Evolutionary conservation across 2,888 invertebrate species (phyloP), one percentile per base, ranked within the genome.

Genomic region (Chymomyza fuscimana): DNA sequence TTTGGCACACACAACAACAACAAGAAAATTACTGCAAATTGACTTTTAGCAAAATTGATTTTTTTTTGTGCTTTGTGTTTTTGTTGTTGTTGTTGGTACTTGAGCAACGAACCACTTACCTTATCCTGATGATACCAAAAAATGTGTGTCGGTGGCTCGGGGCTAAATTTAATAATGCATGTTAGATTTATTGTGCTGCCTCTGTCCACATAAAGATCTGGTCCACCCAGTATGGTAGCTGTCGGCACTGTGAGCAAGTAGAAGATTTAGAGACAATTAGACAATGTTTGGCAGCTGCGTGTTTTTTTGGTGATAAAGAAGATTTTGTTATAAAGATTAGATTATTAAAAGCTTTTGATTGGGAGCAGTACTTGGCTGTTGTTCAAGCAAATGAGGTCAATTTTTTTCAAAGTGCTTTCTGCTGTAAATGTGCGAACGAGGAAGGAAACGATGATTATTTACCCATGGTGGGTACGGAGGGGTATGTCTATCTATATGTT

Each of bases 41-140:
- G 61, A 46, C 50, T 25, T 46, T 25, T 63, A 9, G 40, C 67
- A 66, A 76, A 76, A 76, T 76, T 76, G 77, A 54, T 63, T 74
- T 76, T 54, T 54, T 40, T 66, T 65, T 54, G 50, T 68, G 52
- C 50, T 40, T 59, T 59, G 60, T 46, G 29, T 46, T 36, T 29
- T 29, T 22, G 25, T 72, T 69, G 51, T 65, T 64, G 67, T 22
- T 63, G 58, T 65, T 29, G 62, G 51, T 77, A 69, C 62, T 46
- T 50, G 67, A 12, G 29, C 5, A 29, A 12, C 19, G 51, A 32
- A 22, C 63, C 66, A 79, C 96, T 96, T 93, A 97, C 97, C 93
- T 95, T 96, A 93, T 97, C 96, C 93, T 97, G 97, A 94, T 97
- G 97, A 94, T 97, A 97, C 97, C 97, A 97, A 93, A 96, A 97